Evolutionary conservation across 2,888 invertebrate genomes (phyloP).

Genomic region (Magallana nippona): DNA sequence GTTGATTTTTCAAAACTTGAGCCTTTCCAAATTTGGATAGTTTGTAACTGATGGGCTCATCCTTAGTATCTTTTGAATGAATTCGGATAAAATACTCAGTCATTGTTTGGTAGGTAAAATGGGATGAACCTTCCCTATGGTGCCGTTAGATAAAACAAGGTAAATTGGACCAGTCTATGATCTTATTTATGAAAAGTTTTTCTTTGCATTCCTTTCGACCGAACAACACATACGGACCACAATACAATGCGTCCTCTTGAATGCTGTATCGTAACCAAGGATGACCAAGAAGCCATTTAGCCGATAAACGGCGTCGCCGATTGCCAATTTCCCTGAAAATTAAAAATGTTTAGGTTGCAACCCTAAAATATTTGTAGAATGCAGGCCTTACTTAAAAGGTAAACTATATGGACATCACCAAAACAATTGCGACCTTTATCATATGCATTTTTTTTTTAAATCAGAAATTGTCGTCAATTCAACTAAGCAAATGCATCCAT

Average conservation of each 20-base stretch:
- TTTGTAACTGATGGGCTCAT: too few relatives aligned
- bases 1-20: slow-evolving; percentile 7
- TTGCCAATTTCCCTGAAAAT: neutral
- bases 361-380: too few relatives aligned
- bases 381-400: too few relatives aligned
- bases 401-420: too few relatives aligned
- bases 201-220: slow-evolving; percentile 26
- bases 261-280: slow-evolving; percentile 36
- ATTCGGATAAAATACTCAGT: slow-evolving; percentile 5
- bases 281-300: slow-evolving; percentile 36
- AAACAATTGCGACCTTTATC: too few relatives aligned
- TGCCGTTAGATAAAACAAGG: slow-evolving; percentile 35
- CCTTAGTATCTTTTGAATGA: too few relatives aligned
- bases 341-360: too few relatives aligned
- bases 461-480: too few relatives aligned
- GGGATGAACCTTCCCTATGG: neutral
- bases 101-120: slow-evolving; percentile 29
- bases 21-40: neutral
- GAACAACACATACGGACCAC: slow-evolving; percentile 38
- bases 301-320: slow-evolving; percentile 15
- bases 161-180: slow-evolving; percentile 38
- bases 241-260: slow-evolving; percentile 35
- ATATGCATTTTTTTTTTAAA: too few relatives aligned
- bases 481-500: too few relatives aligned
- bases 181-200: slow-evolving; percentile 29